phyloP scores from a whole-genome alignment of 2,797 vertebrate species.

The Rhinogobio ventralis region DNA sequence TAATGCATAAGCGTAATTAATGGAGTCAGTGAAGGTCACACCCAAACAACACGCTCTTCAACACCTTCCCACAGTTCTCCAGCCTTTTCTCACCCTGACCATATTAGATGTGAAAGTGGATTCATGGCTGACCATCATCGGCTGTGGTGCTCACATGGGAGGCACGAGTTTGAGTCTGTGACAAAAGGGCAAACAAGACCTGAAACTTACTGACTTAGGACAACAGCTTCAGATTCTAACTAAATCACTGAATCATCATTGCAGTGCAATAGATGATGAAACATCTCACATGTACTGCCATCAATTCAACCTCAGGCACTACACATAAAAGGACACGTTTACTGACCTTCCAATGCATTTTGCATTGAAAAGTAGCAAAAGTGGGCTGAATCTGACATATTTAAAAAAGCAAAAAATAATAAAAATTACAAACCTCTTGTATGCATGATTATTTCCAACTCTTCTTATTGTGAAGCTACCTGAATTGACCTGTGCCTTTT shows the following conservation, averaged over 20 bases:
- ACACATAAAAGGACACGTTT: background rate
- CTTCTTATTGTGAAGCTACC: too few species aligned
- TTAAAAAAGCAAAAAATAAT: too few species aligned
- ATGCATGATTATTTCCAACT: too few species aligned
- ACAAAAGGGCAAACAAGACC: background rate
- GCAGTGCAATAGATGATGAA: background rate
- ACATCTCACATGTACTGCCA: background rate
- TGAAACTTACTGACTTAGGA: background rate
- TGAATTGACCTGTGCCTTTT: too few species aligned
- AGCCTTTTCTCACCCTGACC: background rate
- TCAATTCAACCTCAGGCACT: background rate
- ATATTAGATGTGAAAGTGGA: background rate
- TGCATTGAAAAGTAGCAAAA: background rate
- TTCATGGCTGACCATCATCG: background rate
- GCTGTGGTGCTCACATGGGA: background rate
- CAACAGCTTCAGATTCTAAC: background rate
- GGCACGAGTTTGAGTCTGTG: background rate
- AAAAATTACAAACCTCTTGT: too few species aligned
- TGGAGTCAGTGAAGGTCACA: background rate
- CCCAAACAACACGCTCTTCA: background rate
- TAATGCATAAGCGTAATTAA: background rate
- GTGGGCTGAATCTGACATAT: background rate
- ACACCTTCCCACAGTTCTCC: background rate
- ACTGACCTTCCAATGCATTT: background rate
- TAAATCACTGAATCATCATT: slow-evolving; percentile 19